Percentiles rank a stretch among this genome's conserved stretches.
These are phyloP conservation scores for Lepus americanus DNA, from an alignment of 2,113 vertebrate species.

Conservation along the genomic window DNA sequence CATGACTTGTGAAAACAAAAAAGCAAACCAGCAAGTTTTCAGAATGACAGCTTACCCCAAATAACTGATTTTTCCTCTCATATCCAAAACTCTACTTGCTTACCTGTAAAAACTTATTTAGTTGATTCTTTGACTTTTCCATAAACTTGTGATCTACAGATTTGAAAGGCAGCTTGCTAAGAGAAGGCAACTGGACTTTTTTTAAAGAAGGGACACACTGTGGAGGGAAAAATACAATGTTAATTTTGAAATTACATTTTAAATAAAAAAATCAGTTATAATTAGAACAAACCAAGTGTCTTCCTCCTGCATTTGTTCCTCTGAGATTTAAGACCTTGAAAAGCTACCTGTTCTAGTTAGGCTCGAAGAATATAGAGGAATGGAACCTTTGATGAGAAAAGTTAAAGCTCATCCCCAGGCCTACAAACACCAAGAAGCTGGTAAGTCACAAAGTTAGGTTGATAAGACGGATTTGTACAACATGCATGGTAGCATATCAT, in stretches of 20 bases:
- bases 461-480: too few relatives aligned
- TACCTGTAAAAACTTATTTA: slow-evolving; percentile 98
- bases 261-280: neutral
- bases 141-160: slow-evolving; percentile 99
- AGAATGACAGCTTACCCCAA: neutral
- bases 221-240: slow-evolving; percentile 38
- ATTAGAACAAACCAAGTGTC: slow-evolving; percentile 23
- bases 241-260: slow-evolving; percentile 60
- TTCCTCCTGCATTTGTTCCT: neutral
- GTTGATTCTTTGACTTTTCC: slow-evolving; percentile 98
- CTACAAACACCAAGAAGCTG: neutral
- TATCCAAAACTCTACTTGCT: slow-evolving; percentile 63
- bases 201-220: slow-evolving; percentile 98
- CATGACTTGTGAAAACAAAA: neutral
- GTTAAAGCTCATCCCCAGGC: neutral
- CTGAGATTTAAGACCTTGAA: slow-evolving; percentile 20
- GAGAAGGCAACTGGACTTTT: slow-evolving; percentile 97
- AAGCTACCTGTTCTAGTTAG: neutral
- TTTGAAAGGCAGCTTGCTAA: slow-evolving; percentile 99
- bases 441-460: neutral
- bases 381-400: neutral
- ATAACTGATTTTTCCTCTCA: neutral
- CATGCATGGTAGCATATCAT: accelerated
- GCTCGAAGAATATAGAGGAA: neutral
- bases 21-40: neutral